A percentile compares a stretch with the other conserved stretches of the same genome.
Evolutionary conservation across 2,888 invertebrate species (phyloP).

Genomic region (Dynastes maya): DNA sequence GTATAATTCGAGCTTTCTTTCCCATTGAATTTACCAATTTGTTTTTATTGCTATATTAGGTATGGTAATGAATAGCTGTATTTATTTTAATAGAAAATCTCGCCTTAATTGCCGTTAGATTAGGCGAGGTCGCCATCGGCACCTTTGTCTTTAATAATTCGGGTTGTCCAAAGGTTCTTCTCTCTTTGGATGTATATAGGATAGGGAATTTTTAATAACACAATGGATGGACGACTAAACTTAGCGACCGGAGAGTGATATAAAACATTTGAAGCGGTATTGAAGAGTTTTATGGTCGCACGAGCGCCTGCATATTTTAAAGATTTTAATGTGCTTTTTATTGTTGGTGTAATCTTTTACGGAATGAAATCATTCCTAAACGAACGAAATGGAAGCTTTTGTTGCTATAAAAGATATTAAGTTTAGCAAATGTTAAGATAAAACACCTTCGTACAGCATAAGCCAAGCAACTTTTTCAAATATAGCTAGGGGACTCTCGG

Average conservation of each 20-base stretch:
- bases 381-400: too few relatives aligned
- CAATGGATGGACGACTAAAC: slow-evolving; percentile 10
- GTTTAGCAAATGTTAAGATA: too few relatives aligned
- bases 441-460: too few relatives aligned
- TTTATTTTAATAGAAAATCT: slow-evolving; percentile 64
- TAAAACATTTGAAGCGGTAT: slow-evolving; percentile 62
- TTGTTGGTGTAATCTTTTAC: slow-evolving; percentile 54
- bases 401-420: too few relatives aligned
- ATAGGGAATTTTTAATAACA: slow-evolving; percentile 33
- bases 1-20: slow-evolving; percentile 37
- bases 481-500: too few relatives aligned
- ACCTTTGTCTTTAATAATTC: slow-evolving; percentile 60
- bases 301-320: slow-evolving; percentile 60
- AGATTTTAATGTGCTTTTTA: slow-evolving; percentile 62
- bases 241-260: slow-evolving; percentile 58
- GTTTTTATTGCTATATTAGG: slow-evolving; percentile 59
- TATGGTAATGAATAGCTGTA: slow-evolving; percentile 63
- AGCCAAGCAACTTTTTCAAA: too few relatives aligned
- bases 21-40: slow-evolving; percentile 49
- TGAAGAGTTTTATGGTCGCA: slow-evolving; percentile 64
- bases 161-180: slow-evolving; percentile 9
- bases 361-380: not conserved
- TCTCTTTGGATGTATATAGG: not conserved
- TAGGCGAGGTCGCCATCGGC: slow-evolving; percentile 59
- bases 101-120: slow-evolving; percentile 62